Conservation (phyloP, 2,113 vertebrate species). For the Laticauda colubrina region DNA sequence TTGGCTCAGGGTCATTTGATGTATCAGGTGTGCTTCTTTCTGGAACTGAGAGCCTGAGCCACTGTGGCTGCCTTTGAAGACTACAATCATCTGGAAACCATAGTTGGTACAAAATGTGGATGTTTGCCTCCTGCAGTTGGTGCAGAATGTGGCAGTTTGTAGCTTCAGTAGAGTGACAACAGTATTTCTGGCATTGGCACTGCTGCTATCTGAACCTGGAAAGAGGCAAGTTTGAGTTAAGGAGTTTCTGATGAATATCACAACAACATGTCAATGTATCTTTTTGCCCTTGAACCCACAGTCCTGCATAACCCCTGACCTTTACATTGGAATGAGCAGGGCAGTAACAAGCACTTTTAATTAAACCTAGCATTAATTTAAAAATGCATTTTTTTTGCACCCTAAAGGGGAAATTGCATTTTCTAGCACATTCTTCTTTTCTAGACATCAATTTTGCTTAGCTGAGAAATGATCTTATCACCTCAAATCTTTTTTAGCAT, state of each 20-base stretch:
- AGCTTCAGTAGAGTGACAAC: background rate
- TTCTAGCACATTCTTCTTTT: background rate
- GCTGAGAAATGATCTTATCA: background rate
- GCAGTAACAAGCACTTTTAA: background rate
- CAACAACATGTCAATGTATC: background rate
- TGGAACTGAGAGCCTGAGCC: background rate
- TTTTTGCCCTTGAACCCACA: background rate
- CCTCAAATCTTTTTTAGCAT: background rate
- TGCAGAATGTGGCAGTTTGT: background rate
- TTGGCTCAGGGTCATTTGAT: background rate
- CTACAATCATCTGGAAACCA: background rate
- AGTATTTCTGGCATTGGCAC: background rate
- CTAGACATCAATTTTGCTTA: constrained; percentile 20
- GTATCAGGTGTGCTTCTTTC: background rate
- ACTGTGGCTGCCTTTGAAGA: background rate
- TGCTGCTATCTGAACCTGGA: background rate
- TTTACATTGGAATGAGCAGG: background rate
- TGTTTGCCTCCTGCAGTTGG: background rate
- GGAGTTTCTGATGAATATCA: background rate
- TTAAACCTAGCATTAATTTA: constrained; percentile 12
- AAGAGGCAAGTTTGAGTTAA: background rate
- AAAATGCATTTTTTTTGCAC: background rate
- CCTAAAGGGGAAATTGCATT: background rate
- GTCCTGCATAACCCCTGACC: background rate
- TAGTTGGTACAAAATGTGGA: background rate